Conservation (phyloP, 2,797 vertebrate genomes). For the Pitangus sulphuratus region DNA sequence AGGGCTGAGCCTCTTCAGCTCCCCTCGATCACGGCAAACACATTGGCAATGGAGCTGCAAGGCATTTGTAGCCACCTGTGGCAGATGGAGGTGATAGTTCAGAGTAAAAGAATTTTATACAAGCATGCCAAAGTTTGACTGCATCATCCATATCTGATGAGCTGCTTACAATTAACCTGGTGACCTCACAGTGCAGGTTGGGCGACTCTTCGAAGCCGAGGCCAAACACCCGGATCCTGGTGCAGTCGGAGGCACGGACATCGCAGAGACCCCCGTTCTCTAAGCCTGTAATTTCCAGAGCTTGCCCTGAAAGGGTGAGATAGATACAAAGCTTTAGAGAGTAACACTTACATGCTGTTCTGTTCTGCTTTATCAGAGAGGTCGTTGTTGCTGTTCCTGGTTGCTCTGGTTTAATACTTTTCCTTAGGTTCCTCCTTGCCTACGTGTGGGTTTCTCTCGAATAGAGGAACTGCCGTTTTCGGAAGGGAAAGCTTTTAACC, state of each 20-base stretch:
- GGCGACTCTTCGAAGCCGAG: constrained; percentile 73
- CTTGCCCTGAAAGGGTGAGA: constrained; percentile 62
- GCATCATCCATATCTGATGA: neutral
- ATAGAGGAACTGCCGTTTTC: neutral
- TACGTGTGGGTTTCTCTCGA: neutral
- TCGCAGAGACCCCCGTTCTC: constrained; percentile 78
- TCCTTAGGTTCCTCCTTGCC: neutral
- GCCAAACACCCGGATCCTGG: constrained; percentile 69
- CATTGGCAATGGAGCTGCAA: neutral
- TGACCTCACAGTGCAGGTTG: constrained; percentile 77
- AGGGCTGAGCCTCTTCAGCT: neutral
- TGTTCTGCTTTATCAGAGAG: neutral
- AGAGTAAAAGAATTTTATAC: neutral
- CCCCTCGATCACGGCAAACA: accelerated
- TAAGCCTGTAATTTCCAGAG: constrained; percentile 75
- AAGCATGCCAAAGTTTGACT: neutral
- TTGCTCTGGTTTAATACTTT: neutral
- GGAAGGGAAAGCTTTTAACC: neutral
- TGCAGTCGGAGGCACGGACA: constrained; percentile 66
- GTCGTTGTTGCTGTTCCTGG: neutral
- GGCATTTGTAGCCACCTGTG: neutral
- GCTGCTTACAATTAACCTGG: constrained; percentile 75
- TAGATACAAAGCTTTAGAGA: neutral
- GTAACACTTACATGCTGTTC: neutral
- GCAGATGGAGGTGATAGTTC: neutral